phyloP scores from a whole-genome alignment of 1,140 invertebrate species.

The Leptopilina clavipes region DNA sequence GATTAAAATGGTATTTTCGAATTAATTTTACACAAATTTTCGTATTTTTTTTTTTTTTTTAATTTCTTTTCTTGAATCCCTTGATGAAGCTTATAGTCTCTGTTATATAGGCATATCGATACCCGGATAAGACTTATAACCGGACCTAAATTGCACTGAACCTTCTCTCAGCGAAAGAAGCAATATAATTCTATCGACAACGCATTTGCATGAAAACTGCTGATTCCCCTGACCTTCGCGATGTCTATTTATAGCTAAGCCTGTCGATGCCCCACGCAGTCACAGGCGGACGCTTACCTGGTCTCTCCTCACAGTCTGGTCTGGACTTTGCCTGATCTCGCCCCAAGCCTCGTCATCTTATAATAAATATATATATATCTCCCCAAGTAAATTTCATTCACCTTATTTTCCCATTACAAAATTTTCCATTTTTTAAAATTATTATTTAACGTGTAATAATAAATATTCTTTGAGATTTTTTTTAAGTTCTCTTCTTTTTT shows the following conservation, averaged over 20 bases:
- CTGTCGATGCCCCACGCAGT: conserved; percentile 30
- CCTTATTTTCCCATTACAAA: neutral
- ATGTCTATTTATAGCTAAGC: conserved; percentile 44
- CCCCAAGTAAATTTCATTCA: conserved; percentile 9
- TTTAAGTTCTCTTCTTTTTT: no score
- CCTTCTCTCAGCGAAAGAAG: conserved; percentile 49
- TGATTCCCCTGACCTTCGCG: conserved; percentile 66
- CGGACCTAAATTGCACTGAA: conserved; percentile 8
- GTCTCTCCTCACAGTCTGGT: neutral
- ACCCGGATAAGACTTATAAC: conserved; percentile 23
- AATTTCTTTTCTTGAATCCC: no score
- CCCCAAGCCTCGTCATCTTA: conserved; percentile 6
- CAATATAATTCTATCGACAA: conserved; percentile 64
- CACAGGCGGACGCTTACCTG: conserved; percentile 39
- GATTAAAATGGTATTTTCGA: no score
- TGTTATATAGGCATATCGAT: neutral
- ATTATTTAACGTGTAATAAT: no score
- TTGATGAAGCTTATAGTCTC: neutral
- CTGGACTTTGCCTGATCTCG: conserved; percentile 14
- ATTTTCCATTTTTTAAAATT: neutral
- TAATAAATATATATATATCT: neutral
- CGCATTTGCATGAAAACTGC: conserved; percentile 67
- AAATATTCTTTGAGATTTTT: no score
- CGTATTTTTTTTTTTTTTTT: no score
- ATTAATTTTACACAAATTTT: no score